These are phyloP conservation scores for Lissonota sp. DNA, from an alignment of 2,888 invertebrate genomes.

Conservation along the genomic window DNA sequence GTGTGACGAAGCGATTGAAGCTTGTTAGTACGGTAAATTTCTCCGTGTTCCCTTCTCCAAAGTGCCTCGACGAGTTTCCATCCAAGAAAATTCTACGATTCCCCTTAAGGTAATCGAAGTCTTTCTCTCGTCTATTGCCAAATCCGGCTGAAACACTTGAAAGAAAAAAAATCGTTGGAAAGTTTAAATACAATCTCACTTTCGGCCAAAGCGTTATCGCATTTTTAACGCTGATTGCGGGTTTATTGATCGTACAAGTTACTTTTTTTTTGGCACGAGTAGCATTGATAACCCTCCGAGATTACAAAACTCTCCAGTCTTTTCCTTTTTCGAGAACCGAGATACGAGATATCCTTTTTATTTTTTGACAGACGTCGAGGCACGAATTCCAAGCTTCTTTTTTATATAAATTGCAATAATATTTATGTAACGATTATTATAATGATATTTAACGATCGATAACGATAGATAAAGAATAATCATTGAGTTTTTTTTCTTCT, in stretches of 20 bases:
- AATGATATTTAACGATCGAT: too few species aligned
- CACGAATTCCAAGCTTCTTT: too few species aligned
- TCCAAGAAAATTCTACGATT: constrained; percentile 23
- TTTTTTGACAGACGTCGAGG: not conserved
- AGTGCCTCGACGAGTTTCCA: constrained; percentile 35
- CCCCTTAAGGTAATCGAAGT: constrained; percentile 43
- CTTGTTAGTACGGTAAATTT: constrained; percentile 41
- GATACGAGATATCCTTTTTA: constrained; percentile 18
- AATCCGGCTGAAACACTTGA: constrained; percentile 16
- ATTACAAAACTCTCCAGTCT: constrained; percentile 18
- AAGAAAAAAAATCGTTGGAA: constrained; percentile 17
- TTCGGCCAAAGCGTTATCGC: constrained; percentile 26
- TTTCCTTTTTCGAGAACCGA: constrained; percentile 3
- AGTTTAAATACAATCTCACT: constrained; percentile 30
- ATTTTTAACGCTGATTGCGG: constrained; percentile 30
- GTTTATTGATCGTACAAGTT: constrained; percentile 42
- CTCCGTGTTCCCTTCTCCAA: constrained; percentile 13
- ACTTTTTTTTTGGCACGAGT: constrained; percentile 15
- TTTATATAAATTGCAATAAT: too few species aligned
- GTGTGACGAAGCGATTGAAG: constrained; percentile 14
- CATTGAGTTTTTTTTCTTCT: too few species aligned
- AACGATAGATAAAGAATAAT: too few species aligned
- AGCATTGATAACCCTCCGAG: constrained; percentile 46
- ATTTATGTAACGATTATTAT: too few species aligned
- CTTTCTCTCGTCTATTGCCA: not conserved